Evolutionary conservation across 2,113 vertebrate genomes (phyloP).

Genomic region (Grammomys surdaster): DNA sequence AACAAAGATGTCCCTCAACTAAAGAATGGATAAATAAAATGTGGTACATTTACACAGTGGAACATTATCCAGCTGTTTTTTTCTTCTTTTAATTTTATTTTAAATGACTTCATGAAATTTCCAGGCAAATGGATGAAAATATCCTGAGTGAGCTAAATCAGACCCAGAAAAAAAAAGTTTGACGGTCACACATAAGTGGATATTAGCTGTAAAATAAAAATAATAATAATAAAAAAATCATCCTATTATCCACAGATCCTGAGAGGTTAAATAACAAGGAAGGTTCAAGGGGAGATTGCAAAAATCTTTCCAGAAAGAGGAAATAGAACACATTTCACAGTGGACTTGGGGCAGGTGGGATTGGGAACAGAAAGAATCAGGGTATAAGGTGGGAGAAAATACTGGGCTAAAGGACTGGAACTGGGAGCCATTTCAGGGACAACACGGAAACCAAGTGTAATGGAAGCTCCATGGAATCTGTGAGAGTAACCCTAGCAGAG

Average conservation of each 20-base stretch:
- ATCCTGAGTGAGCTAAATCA: neutral
- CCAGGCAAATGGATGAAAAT: neutral
- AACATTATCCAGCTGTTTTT: neutral
- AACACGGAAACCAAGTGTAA: neutral
- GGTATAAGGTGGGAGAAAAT: neutral
- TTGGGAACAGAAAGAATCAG: neutral
- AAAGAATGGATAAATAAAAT: neutral
- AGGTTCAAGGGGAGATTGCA: neutral
- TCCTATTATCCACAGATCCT: neutral
- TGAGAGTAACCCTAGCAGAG: neutral
- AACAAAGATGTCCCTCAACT: neutral
- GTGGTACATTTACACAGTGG: neutral
- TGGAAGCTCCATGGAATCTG: neutral
- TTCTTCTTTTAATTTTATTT: no score
- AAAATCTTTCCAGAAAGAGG: neutral
- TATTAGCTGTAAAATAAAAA: neutral
- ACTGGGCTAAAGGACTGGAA: neutral
- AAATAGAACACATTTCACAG: neutral
- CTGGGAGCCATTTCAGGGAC: neutral
- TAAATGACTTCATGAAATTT: neutral
- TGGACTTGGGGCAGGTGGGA: neutral
- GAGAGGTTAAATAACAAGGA: neutral
- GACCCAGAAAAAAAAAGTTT: neutral
- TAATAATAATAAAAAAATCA: no score
- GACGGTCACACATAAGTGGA: neutral